These are phyloP conservation scores for Drosophila mulleri DNA, from an alignment of 2,888 invertebrate species.

Conservation along the genomic window DNA sequence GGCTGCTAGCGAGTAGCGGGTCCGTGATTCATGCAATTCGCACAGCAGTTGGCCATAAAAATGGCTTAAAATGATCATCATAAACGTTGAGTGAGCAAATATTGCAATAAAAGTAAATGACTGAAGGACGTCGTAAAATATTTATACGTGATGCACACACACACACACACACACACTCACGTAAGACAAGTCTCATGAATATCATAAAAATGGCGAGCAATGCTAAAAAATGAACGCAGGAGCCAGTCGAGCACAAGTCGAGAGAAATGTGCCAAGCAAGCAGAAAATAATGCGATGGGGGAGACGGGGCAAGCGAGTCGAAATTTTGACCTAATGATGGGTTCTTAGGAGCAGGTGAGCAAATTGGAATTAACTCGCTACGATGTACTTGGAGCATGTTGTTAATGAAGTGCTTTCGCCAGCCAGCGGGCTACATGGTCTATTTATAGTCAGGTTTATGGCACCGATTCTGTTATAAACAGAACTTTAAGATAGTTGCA, in stretches of 20 bases:
- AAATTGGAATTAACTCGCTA: slow-evolving; percentile 25
- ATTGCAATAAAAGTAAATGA: slow-evolving; percentile 85
- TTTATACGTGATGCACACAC: slow-evolving; percentile 76
- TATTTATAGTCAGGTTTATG: slow-evolving; percentile 65
- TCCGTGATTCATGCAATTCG: slow-evolving; percentile 82
- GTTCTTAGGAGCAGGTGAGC: slow-evolving; percentile 33
- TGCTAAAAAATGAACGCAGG: slow-evolving; percentile 49
- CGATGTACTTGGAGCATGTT: slow-evolving; percentile 8
- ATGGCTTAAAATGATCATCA: slow-evolving; percentile 85
- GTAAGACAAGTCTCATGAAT: slow-evolving; percentile 50
- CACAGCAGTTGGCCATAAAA: slow-evolving; percentile 82
- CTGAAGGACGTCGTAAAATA: slow-evolving; percentile 84
- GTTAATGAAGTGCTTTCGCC: slow-evolving; percentile 26
- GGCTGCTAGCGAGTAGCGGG: slow-evolving; percentile 26
- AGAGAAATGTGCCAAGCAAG: slow-evolving; percentile 62
- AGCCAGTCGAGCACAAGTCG: slow-evolving; percentile 33
- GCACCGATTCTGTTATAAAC: slow-evolving; percentile 62
- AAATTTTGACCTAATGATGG: slow-evolving; percentile 63
- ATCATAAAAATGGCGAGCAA: slow-evolving; percentile 50
- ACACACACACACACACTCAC: slow-evolving; percentile 30
- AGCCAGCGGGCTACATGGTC: slow-evolving; percentile 1
- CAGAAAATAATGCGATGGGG: slow-evolving; percentile 39
- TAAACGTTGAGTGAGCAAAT: slow-evolving; percentile 85
- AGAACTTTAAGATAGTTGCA: slow-evolving; percentile 53
- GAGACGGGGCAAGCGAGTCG: slow-evolving; percentile 11